A percentile compares a stretch with the other conserved stretches of the same genome.
These are phyloP conservation scores for Phylloscopus trochilus DNA, from an alignment of 2,113 vertebrate species.

Conservation along the genomic window DNA sequence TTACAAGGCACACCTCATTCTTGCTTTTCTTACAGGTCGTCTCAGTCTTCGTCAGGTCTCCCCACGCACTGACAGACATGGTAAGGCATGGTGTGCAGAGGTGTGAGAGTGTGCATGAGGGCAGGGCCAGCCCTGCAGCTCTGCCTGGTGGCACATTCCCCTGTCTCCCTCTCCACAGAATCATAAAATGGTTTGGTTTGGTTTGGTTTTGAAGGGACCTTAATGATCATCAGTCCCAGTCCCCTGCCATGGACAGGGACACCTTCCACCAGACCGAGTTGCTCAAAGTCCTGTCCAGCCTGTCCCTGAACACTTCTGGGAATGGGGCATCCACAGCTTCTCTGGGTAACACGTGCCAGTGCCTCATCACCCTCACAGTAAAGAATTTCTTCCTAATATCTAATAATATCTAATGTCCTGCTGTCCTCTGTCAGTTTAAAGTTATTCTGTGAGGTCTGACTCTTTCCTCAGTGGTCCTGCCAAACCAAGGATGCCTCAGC, in stretches of 20 bases:
- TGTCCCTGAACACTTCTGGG: neutral
- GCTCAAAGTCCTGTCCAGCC: neutral
- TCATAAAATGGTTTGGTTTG: neutral
- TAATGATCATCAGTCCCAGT: neutral
- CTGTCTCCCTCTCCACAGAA: neutral
- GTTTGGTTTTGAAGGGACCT: neutral
- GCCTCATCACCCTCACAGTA: neutral
- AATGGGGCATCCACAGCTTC: neutral
- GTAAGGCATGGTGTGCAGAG: neutral
- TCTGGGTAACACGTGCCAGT: neutral
- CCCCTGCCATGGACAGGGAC: neutral
- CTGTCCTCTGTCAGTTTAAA: neutral
- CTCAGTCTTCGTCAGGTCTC: constrained; percentile 77
- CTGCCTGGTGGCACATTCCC: neutral
- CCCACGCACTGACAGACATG: constrained; percentile 74
- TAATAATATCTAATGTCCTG: neutral
- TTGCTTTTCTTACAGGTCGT: constrained; percentile 53
- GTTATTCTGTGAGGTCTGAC: neutral
- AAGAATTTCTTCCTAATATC: neutral
- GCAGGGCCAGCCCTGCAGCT: neutral
- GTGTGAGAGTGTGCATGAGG: rapidly evolving
- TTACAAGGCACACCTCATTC: neutral
- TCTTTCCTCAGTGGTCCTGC: neutral
- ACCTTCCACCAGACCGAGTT: neutral
- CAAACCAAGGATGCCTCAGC: neutral